A percentile compares a stretch with the other conserved stretches of the same genome.
Conservation (phyloP, 2,113 vertebrate species). For the Neodon shergylaensis region DNA sequence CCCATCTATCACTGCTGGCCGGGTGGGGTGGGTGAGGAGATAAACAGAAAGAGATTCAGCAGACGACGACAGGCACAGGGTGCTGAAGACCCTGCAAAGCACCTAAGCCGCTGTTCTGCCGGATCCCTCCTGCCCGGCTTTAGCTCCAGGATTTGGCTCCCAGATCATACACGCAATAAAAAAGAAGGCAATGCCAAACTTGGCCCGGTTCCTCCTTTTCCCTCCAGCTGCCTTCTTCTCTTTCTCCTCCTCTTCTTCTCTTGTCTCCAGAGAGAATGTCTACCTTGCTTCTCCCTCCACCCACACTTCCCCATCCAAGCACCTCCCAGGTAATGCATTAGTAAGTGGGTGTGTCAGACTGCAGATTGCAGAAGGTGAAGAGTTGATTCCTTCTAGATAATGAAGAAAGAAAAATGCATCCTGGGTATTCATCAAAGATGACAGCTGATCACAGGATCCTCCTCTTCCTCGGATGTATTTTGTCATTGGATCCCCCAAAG, state of each 20-base stretch:
- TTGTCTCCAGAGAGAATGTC: neutral
- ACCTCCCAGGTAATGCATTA: neutral
- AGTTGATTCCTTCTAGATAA: constrained; percentile 74
- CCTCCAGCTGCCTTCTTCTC: neutral
- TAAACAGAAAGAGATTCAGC: neutral
- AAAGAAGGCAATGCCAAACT: neutral
- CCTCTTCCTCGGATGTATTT: constrained; percentile 79
- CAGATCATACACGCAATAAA: neutral
- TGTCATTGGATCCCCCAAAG: constrained; percentile 81
- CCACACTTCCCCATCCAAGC: neutral
- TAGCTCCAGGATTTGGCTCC: neutral
- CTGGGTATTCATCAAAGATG: constrained; percentile 79
- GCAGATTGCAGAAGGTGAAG: constrained; percentile 65
- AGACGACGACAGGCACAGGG: neutral
- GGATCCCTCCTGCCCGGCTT: neutral
- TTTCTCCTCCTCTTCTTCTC: neutral
- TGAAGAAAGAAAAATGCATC: constrained; percentile 83
- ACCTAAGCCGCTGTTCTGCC: rapidly evolving
- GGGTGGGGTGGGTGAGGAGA: neutral
- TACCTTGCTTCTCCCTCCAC: too few relatives aligned
- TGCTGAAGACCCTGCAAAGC: neutral
- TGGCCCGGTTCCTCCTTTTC: neutral
- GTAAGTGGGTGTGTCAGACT: neutral
- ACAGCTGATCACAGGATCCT: constrained; percentile 83
- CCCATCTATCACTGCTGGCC: neutral